phyloP scores from a whole-genome alignment of 2,113 vertebrate genomes.

The Sebastes fasciatus region DNA sequence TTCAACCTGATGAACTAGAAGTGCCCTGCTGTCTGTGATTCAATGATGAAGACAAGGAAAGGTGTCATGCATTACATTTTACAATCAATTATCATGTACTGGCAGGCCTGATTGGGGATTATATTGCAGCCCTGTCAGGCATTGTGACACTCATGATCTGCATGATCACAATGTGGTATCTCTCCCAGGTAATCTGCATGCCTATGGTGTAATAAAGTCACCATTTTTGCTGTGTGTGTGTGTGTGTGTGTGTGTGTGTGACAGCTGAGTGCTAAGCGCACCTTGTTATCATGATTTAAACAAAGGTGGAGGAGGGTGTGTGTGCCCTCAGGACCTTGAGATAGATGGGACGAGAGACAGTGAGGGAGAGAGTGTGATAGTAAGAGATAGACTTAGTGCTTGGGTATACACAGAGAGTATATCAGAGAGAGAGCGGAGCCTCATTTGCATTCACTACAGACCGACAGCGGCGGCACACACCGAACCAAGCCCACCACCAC shows the following conservation, averaged over 20 bases:
- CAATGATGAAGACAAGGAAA: not conserved
- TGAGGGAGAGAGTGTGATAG: constrained; percentile 35
- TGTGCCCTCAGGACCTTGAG: constrained; percentile 60
- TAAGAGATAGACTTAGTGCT: constrained; percentile 43
- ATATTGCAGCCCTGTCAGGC: not conserved
- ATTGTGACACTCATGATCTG: constrained; percentile 9
- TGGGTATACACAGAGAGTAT: constrained; percentile 41
- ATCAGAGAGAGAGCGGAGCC: constrained; percentile 37
- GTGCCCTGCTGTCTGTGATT: not conserved
- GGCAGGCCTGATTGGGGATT: not conserved
- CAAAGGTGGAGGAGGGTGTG: constrained; percentile 60
- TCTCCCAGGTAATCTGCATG: constrained; percentile 33
- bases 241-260: constrained; percentile 36
- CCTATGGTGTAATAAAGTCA: constrained; percentile 52
- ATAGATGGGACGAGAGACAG: constrained; percentile 46
- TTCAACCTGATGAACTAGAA: constrained; percentile 1
- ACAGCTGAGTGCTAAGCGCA: constrained; percentile 52
- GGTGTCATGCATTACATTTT: not conserved
- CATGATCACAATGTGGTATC: constrained; percentile 26
- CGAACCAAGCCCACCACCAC: constrained; percentile 38
- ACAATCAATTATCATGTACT: not conserved
- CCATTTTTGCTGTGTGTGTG: constrained; percentile 18
- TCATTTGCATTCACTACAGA: constrained; percentile 79
- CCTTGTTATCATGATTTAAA: constrained; percentile 71
- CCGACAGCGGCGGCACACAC: constrained; percentile 35